Conservation (phyloP, 2,113 vertebrate genomes). For the Beaufortia kweichowensis region DNA sequence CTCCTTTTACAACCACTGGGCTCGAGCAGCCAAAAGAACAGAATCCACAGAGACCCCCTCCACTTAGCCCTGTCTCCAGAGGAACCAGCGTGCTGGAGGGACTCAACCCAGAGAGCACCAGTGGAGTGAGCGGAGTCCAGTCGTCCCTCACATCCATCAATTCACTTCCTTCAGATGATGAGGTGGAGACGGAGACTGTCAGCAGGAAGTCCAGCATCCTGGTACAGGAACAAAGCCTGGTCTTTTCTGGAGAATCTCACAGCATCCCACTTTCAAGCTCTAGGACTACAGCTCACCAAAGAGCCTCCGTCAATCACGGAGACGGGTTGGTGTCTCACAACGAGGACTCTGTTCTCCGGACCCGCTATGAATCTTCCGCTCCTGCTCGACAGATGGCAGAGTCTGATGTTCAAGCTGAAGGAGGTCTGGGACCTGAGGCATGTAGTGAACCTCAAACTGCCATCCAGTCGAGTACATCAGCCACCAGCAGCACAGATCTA, state of each 20-base stretch:
- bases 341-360: constrained; percentile 33
- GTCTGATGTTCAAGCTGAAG: constrained; percentile 56
- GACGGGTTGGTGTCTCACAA: constrained; percentile 25
- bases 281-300: constrained; percentile 6
- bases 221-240: constrained; percentile 80
- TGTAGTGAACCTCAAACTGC: constrained; percentile 66
- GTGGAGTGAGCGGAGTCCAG: constrained; percentile 89
- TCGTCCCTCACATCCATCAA: constrained; percentile 98
- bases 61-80: constrained; percentile 76
- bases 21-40: constrained; percentile 72
- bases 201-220: constrained; percentile 74
- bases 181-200: constrained; percentile 79
- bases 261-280: constrained; percentile 30
- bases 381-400: constrained; percentile 44
- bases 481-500: constrained; percentile 85
- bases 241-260: constrained; percentile 72
- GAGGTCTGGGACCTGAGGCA: constrained; percentile 54
- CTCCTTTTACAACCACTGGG: constrained; percentile 67
- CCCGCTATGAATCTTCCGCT: constrained; percentile 29
- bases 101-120: constrained; percentile 86
- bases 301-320: background rate
- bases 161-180: constrained; percentile 93
- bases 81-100: constrained; percentile 72
- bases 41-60: constrained; percentile 71
- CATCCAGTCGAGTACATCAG: constrained; percentile 76